Evolutionary conservation across 2,888 invertebrate genomes (phyloP).

Genomic region (Tenthredo notha): DNA sequence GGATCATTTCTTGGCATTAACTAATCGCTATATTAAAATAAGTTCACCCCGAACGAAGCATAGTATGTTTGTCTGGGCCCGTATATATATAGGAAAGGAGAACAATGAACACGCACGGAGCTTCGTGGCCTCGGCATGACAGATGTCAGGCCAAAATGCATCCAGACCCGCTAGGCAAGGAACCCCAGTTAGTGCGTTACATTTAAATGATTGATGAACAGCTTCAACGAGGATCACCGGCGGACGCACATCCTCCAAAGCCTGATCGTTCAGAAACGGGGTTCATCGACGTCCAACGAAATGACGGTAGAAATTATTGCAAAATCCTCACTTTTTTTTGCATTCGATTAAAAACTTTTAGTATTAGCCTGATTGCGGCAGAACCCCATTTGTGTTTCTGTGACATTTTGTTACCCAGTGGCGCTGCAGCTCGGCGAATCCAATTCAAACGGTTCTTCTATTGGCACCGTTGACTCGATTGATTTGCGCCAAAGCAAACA

Average conservation of each 20-base stretch:
- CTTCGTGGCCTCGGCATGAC: constrained; percentile 64
- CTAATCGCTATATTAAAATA: constrained; percentile 53
- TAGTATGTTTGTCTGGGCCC: constrained; percentile 23
- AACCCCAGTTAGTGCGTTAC: constrained; percentile 66
- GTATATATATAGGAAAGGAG: constrained; percentile 17
- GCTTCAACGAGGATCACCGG: constrained; percentile 75
- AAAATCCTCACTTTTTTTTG: neutral
- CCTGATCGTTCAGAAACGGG: constrained; percentile 16
- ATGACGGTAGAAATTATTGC: neutral
- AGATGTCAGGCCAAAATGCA: constrained; percentile 75
- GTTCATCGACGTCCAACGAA: constrained; percentile 5
- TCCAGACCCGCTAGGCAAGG: constrained; percentile 56
- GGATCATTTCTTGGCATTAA: constrained; percentile 51
- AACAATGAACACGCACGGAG: constrained; percentile 50
- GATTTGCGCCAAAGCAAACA: constrained; percentile 73
- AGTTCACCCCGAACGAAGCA: constrained; percentile 35
- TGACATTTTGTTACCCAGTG: neutral
- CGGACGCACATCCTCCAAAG: constrained; percentile 61
- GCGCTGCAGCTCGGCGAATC: neutral
- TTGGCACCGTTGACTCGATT: constrained; percentile 60
- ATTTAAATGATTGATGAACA: constrained; percentile 77
- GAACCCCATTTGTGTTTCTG: neutral
- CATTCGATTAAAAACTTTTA: neutral
- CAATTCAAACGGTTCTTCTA: neutral
- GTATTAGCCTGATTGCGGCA: neutral